phyloP scores from a whole-genome alignment of 2,797 vertebrate species.

The Microhierax caerulescens region DNA sequence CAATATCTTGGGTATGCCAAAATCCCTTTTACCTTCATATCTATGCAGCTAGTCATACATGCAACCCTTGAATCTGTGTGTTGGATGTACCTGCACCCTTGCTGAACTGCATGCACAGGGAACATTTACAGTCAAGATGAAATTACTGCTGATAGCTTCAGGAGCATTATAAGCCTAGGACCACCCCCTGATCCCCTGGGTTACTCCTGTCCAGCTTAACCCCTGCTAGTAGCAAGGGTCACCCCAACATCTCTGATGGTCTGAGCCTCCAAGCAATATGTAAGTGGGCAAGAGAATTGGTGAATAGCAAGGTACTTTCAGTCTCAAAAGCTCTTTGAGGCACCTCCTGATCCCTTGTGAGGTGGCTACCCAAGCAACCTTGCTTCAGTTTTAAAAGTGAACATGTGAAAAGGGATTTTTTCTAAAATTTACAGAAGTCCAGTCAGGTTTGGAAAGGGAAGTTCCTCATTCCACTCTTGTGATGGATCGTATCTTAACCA shows the following conservation, averaged over 20 bases:
- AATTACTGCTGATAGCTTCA: fast-evolving
- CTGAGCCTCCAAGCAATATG: background rate
- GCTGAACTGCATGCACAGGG: fast-evolving
- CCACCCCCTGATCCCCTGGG: fast-evolving
- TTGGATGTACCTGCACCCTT: fast-evolving
- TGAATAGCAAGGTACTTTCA: background rate
- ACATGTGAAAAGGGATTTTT: background rate
- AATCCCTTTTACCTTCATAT: background rate
- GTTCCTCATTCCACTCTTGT: background rate
- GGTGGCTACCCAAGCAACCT: background rate
- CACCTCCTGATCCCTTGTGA: background rate
- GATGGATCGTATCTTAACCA: fast-evolving
- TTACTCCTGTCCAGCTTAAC: background rate
- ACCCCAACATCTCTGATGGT: background rate
- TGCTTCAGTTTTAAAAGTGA: background rate
- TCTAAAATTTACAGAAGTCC: background rate
- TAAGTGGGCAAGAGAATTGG: background rate
- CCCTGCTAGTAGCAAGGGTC: background rate
- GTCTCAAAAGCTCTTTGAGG: background rate
- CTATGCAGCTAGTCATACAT: background rate
- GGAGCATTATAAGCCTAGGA: background rate
- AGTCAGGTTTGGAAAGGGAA: background rate
- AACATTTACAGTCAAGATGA: background rate
- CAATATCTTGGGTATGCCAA: background rate
- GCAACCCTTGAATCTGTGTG: background rate